phyloP scores from a whole-genome alignment of 2,113 vertebrate genomes.

The Perca fluviatilis region DNA sequence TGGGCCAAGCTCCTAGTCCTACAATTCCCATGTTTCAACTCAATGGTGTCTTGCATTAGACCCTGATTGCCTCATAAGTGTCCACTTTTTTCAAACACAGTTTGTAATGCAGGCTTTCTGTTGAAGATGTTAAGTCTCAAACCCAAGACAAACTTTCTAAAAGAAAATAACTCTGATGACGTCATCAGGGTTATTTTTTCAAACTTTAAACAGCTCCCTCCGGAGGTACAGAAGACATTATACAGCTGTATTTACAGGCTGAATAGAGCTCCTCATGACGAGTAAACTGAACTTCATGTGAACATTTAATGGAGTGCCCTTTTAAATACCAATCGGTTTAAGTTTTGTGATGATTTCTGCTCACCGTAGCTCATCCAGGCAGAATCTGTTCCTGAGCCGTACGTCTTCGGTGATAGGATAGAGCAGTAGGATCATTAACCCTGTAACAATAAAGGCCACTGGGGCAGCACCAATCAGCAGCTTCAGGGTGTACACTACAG shows the following conservation, averaged over 20 bases:
- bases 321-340: not conserved
- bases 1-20: not conserved
- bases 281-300: not conserved
- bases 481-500: constrained; percentile 92
- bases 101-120: not conserved
- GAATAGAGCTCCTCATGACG: not conserved
- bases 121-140: not conserved
- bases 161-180: not conserved
- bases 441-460: constrained; percentile 89
- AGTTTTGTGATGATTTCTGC: constrained; percentile 19
- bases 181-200: not conserved
- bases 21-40: not conserved
- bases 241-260: not conserved
- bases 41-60: not conserved
- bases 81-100: not conserved
- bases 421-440: constrained; percentile 90
- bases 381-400: constrained; percentile 85
- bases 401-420: constrained; percentile 91
- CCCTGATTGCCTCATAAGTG: not conserved
- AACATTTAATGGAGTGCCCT: not conserved
- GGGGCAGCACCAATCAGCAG: constrained; percentile 93
- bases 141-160: not conserved
- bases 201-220: not conserved
- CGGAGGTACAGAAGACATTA: not conserved
- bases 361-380: constrained; percentile 88